Conservation (phyloP, 37 sponge, comb jelly and placozoan species). For the Theonella swinhoei region DNA sequence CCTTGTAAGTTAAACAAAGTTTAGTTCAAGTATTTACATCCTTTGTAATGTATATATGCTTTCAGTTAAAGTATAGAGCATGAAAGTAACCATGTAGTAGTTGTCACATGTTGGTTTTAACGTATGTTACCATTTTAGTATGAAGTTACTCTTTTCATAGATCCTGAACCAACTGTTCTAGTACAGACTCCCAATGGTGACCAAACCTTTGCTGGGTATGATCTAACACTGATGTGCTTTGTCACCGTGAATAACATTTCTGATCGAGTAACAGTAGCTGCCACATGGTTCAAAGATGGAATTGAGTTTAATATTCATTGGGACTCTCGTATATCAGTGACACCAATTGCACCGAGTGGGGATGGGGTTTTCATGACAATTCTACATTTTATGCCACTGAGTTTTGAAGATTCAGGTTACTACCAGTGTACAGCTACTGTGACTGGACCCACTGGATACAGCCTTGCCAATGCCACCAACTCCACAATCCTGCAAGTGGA, state of each 20-base stretch:
- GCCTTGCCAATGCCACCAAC: not conserved
- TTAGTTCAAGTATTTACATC: too few relatives aligned
- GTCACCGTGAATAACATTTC: not conserved
- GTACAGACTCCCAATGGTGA: not conserved
- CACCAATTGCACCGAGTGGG: not conserved
- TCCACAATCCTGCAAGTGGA: not conserved
- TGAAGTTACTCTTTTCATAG: too few relatives aligned
- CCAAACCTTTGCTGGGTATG: not conserved
- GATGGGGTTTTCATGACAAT: not conserved
- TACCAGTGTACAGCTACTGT: not conserved
- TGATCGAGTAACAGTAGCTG: not conserved
- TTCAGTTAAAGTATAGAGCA: too few relatives aligned
- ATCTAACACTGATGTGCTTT: not conserved
- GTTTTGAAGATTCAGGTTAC: not conserved
- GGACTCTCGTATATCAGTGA: not conserved
- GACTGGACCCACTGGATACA: not conserved
- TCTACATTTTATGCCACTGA: not conserved
- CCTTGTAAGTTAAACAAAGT: too few relatives aligned
- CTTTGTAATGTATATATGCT: too few relatives aligned
- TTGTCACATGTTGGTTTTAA: too few relatives aligned
- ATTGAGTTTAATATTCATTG: not conserved
- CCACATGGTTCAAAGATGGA: not conserved
- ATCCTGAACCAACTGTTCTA: not conserved
- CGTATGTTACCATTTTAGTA: too few relatives aligned
- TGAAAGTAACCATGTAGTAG: too few relatives aligned